Evolutionary conservation across 1,140 invertebrate species (phyloP).

Genomic region (Neodiprion virginianus): DNA sequence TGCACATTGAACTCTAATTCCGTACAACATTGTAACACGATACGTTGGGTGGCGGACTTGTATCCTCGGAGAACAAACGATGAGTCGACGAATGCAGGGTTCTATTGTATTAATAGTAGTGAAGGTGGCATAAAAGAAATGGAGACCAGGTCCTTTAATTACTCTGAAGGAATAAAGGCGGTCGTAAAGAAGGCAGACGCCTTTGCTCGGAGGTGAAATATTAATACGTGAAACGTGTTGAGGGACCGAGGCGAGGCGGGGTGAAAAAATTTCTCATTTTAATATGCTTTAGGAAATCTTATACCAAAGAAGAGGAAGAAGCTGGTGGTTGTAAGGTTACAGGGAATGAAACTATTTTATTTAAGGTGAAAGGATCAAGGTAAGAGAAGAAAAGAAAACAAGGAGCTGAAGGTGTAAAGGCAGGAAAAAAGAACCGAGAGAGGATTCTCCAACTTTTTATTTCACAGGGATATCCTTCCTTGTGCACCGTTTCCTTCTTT

Average conservation of each 20-base stretch:
- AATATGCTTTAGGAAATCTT: neutral
- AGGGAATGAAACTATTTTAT: constrained; percentile 5
- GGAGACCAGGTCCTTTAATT: constrained; percentile 26
- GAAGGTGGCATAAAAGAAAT: neutral
- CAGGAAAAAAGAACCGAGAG: no score
- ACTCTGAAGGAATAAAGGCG: constrained; percentile 32
- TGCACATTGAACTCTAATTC: no score
- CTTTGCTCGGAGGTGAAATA: constrained; percentile 20
- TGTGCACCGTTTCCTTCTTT: neutral
- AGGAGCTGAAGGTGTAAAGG: neutral
- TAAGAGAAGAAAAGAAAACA: neutral
- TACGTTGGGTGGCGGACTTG: no score
- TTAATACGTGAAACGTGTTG: constrained; percentile 29
- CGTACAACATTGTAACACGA: no score
- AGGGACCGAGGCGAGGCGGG: constrained; percentile 24
- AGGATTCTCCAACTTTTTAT: neutral
- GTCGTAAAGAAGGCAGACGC: constrained; percentile 18
- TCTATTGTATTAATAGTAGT: neutral
- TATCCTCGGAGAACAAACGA: no score
- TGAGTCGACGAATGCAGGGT: no score
- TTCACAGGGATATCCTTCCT: neutral
- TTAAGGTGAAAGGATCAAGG: neutral
- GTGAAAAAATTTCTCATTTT: neutral
- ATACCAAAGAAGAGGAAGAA: neutral
- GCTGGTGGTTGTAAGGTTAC: neutral